Evolutionary conservation across 2,888 invertebrate genomes (phyloP).

Genomic region (Harpalus rufipes): DNA sequence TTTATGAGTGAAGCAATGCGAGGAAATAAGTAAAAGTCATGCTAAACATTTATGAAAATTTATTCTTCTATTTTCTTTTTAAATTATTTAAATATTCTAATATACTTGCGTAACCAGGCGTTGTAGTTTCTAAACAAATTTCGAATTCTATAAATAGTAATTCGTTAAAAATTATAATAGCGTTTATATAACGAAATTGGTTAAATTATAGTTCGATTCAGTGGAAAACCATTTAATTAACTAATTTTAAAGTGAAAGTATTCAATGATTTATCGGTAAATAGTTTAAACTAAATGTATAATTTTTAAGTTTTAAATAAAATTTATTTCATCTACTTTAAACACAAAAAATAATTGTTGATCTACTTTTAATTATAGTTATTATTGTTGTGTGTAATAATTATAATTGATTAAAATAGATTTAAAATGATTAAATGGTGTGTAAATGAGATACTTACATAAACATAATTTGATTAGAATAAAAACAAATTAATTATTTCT

Average conservation of each 20-base stretch:
- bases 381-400: no score
- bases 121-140: neutral
- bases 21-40: conserved; percentile 7
- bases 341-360: no score
- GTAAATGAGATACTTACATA: no score
- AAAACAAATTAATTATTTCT: no score
- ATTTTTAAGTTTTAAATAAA: no score
- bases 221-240: conserved; percentile 50
- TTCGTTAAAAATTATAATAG: conserved; percentile 14
- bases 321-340: no score
- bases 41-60: no score
- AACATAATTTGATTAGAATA: no score
- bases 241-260: conserved; percentile 55
- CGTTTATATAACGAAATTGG: conserved; percentile 43
- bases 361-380: no score
- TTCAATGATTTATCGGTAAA: conserved; percentile 15
- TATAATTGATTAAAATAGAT: no score
- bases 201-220: conserved; percentile 28
- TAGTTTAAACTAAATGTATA: neutral
- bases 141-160: conserved; percentile 26
- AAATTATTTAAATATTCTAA: conserved; percentile 1
- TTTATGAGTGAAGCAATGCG: neutral
- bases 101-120: neutral
- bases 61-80: neutral
- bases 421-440: no score